Base-by-base conservation (phyloP, 1,140 invertebrate species). In the Spodoptera litura region DNA sequence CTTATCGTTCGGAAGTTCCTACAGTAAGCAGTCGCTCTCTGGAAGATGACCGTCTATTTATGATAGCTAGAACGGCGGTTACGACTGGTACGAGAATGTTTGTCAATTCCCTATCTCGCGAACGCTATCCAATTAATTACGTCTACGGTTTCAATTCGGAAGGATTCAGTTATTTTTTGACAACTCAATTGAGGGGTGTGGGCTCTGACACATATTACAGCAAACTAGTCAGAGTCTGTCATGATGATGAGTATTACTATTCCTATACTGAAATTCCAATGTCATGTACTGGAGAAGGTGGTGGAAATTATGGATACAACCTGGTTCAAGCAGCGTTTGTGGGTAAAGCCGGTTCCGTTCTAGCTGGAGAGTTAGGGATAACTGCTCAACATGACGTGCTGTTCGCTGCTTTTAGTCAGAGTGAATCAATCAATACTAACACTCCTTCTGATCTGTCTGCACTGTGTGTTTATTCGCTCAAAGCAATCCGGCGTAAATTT, bases 181-280 rank as follows among this genome's bases (percentile, higher is more conserved):
- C 99, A 0, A 98, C 98, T 0, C 99, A 99, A 94, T 97, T 98
- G 94, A 96, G 97, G 83, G 96, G 96, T 80, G 97, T 96, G 11
- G 96, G 96, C 61, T 96, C 96, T 8, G 95, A 95, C 58, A 95
- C 96, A 0, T 99, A 97, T 90, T 98, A 99, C 82, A 99, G 98
- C 27, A 99, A 99, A 92, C 94, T 99, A 81, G 98, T 99, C 11
- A 96, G 99, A 35, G 97, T 99, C 13, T 99, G 99, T 91, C 98
- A 99, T 86, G 98, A 99, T 87, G 99, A 99, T 91, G 96, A 97
- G 79, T 97, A 99, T 90, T 99, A 99, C 94, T 99, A 99, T 93
- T 99, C 99, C 0, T 99, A 99, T 93, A 99, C 98, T 5, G 99
- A 99, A 95, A 98, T 99, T 80, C 98, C 99, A 3, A 97, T 99